These are phyloP conservation scores for Oreochromis mossambicus DNA, from an alignment of 2,797 vertebrate species.

Conservation along the genomic window DNA sequence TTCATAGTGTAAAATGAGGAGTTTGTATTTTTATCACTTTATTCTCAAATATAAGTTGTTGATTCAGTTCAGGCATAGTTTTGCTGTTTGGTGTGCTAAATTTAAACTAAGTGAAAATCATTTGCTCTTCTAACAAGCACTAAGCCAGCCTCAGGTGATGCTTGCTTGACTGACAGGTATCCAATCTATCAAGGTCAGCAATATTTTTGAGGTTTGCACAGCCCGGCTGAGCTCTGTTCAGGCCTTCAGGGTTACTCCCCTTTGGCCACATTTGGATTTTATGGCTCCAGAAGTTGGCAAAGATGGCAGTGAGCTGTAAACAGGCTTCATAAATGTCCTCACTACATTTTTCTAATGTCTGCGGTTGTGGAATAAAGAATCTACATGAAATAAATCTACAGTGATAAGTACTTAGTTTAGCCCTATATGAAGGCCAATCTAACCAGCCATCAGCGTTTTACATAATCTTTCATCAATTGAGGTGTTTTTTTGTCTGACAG, in stretches of 20 bases:
- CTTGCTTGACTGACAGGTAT: not conserved
- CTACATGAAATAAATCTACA: not conserved
- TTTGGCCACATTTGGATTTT: not conserved
- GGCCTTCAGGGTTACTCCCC: not conserved
- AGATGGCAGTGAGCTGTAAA: not conserved
- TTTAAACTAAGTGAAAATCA: not conserved
- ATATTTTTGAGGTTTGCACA: constrained; percentile 1
- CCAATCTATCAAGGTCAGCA: not conserved
- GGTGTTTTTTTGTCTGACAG: not conserved
- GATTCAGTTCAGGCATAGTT: not conserved
- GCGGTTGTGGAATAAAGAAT: not conserved
- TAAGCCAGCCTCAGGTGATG: not conserved
- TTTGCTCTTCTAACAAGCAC: not conserved
- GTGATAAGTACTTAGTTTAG: not conserved
- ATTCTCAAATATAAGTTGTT: not conserved
- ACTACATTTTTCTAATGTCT: not conserved
- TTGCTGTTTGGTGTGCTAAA: not conserved
- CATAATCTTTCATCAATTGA: not conserved
- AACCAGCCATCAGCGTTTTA: not conserved
- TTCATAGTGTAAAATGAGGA: not conserved
- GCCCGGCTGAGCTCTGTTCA: not conserved
- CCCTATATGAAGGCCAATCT: not conserved
- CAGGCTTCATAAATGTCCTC: not conserved
- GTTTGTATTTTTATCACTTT: not conserved
- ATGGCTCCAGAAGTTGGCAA: not conserved